These are phyloP conservation scores for Mya arenaria DNA, from an alignment of 1,140 invertebrate genomes.

Conservation along the genomic window DNA sequence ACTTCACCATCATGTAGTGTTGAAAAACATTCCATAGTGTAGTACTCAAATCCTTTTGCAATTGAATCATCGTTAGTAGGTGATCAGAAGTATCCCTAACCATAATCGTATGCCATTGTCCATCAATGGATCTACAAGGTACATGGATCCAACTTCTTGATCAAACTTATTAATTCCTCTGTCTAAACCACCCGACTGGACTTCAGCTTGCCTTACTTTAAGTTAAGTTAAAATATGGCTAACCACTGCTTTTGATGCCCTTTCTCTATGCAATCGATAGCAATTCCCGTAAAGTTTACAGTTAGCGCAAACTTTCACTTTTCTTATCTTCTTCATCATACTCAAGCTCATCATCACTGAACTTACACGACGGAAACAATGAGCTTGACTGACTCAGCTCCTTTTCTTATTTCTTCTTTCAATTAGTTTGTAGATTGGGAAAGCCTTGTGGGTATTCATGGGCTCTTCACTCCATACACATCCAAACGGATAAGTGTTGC, in stretches of 20 bases:
- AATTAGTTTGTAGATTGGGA: background rate
- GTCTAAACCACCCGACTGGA: background rate
- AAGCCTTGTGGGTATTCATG: background rate
- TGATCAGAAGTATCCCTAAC: background rate
- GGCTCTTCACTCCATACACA: background rate
- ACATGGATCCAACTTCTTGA: constrained; percentile 2
- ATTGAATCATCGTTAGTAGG: background rate
- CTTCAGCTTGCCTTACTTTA: background rate
- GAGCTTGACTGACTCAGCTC: background rate
- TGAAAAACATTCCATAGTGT: too few relatives aligned
- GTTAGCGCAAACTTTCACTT: too few relatives aligned
- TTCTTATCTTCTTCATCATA: too few relatives aligned
- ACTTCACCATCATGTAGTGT: too few relatives aligned
- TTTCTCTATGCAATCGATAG: background rate
- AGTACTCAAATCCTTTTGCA: background rate
- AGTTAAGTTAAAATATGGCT: background rate
- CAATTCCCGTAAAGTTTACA: background rate
- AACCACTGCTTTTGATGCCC: background rate
- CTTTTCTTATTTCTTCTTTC: background rate
- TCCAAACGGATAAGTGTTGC: background rate
- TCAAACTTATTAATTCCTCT: background rate
- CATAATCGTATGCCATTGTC: background rate
- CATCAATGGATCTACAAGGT: background rate
- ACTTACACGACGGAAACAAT: background rate
- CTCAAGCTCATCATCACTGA: background rate